Evolutionary conservation across 2,888 invertebrate species (phyloP), one percentile per base, ranked within the genome.

Genomic region (Cerceris rybyensis): DNA sequence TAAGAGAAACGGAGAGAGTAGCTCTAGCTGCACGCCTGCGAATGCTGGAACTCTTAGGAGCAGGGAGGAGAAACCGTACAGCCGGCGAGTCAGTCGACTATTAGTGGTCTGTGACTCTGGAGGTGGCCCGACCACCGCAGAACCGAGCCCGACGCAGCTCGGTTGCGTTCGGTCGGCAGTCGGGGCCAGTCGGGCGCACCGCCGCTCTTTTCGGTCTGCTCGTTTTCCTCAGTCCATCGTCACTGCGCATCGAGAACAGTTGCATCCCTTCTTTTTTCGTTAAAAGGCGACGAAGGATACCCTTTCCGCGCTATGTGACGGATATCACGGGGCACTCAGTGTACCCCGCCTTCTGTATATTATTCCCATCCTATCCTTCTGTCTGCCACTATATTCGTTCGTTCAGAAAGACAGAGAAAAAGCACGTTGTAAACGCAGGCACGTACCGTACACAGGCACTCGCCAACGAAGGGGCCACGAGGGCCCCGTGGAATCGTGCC

Each of bases 91-190:
- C 85, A 86, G 86, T 86, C 86, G 86, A 85, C 86, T 86, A 86
- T 86, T 86, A 83, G 86, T 85, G 80, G 81, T 86, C 86, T 85
- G 85, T 86, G 86, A 83, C 85, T 81, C 81, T 86, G 79, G 86
- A 86, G 86, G 86, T 86, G 85, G 85, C 73, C 81, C 86, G 87
- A 81, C 86, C 85, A 86, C 85, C 87, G 86, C 83, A 83, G 85
- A 85, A 85, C 86, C 86, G 86, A 86, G 85, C 81, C 70, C 85
- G 73, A 82, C 85, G 79, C 75, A 85, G 85, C 85, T 86, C 86
- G 86, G 87, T 84, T 84, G 86, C 85, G 86, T 84, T 86, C 86
- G 86, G 86, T 80, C 82, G 86, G 84, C 81, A 81, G 82, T 86
- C 85, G 86, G 86, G 77, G 68, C 85, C 77, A 84, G 80, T 85